Percentiles rank a stretch among this genome's conserved stretches.
Evolutionary conservation across 2,888 invertebrate genomes (phyloP).

Genomic region (Agriopis marginaria): DNA sequence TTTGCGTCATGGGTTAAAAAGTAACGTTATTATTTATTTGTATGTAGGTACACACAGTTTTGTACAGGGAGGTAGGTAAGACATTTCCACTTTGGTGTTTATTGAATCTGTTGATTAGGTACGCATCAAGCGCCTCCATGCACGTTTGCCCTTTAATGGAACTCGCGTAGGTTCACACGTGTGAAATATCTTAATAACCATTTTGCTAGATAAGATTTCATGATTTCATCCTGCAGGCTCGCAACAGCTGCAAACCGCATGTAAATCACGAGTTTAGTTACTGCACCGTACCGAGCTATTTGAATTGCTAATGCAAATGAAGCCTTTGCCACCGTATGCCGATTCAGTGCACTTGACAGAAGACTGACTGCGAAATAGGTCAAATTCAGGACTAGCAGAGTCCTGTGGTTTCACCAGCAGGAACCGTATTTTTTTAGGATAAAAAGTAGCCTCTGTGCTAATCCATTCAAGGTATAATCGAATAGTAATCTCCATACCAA

Average conservation of each 20-base stretch:
- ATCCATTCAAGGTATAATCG: too few relatives aligned
- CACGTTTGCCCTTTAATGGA: slow-evolving; percentile 35
- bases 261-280: slow-evolving; percentile 50
- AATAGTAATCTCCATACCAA: too few relatives aligned
- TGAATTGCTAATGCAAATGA: slow-evolving; percentile 69
- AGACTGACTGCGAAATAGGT: background rate
- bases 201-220: slow-evolving; percentile 25
- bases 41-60: background rate
- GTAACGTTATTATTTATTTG: background rate
- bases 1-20: too few relatives aligned
- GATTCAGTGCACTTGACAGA: slow-evolving; percentile 37
- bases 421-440: too few relatives aligned
- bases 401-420: too few relatives aligned
- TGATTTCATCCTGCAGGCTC: slow-evolving; percentile 23
- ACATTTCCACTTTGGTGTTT: slow-evolving; percentile 27
- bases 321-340: slow-evolving; percentile 42
- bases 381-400: background rate
- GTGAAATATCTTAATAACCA: slow-evolving; percentile 23
- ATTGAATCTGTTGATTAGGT: slow-evolving; percentile 43
- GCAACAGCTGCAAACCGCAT: slow-evolving; percentile 45
- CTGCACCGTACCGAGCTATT: slow-evolving; percentile 56
- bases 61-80: background rate
- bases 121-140: slow-evolving; percentile 21
- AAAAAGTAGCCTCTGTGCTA: too few relatives aligned
- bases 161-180: slow-evolving; percentile 35